Percentiles rank a stretch among this genome's conserved stretches.
These are phyloP conservation scores for Baronia brevicornis DNA, from an alignment of 2,888 invertebrate genomes.

Conservation along the genomic window DNA sequence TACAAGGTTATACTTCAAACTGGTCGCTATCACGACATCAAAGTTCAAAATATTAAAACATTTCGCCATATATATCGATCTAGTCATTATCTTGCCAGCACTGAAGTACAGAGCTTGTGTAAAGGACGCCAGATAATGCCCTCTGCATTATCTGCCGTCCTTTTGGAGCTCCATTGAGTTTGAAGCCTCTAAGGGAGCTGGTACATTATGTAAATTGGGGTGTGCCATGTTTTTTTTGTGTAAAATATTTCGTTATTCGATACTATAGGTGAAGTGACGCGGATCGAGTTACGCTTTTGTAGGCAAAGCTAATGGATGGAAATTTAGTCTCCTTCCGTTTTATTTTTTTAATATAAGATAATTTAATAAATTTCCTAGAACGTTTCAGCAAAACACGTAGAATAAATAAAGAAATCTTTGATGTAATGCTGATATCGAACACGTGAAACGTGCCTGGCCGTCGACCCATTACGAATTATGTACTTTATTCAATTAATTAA, in stretches of 20 bases:
- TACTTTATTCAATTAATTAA: too few species aligned
- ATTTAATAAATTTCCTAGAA: too few species aligned
- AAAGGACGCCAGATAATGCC: conserved; percentile 43
- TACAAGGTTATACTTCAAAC: conserved; percentile 10
- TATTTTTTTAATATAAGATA: background rate
- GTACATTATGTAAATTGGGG: conserved; percentile 30
- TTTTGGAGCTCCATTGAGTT: conserved; percentile 32
- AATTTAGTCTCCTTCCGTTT: conserved; percentile 2
- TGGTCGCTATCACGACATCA: conserved; percentile 20
- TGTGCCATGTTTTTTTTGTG: conserved; percentile 24
- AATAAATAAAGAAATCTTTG: too few species aligned
- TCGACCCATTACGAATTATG: too few species aligned
- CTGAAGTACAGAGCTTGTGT: conserved; percentile 29
- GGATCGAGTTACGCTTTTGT: conserved; percentile 1
- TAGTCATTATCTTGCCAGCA: conserved; percentile 21
- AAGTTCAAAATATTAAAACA: conserved; percentile 23
- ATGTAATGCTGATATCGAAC: too few species aligned
- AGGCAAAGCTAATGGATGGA: conserved; percentile 2
- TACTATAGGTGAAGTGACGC: conserved; percentile 19
- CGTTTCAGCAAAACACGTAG: too few species aligned
- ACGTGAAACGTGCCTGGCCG: too few species aligned
- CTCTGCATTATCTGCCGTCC: conserved; percentile 47
- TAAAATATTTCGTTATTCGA: conserved; percentile 26
- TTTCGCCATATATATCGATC: conserved; percentile 22
- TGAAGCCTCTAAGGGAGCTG: conserved; percentile 19